phyloP scores from a whole-genome alignment of 2,797 vertebrate species.

The Buphagus erythrorhynchus region DNA sequence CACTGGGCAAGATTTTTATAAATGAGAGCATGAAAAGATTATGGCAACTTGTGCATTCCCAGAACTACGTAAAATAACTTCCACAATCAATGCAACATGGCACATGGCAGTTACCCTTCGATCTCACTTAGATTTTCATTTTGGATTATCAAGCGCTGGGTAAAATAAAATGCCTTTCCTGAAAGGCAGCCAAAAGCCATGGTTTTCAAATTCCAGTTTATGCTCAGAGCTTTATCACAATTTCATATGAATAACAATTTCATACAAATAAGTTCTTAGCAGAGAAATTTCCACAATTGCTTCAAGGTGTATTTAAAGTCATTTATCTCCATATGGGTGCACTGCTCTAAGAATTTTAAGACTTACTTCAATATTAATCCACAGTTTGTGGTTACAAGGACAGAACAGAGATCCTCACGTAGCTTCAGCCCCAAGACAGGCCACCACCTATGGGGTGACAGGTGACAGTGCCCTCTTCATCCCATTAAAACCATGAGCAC shows the following conservation, averaged over 20 bases:
- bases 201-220: neutral
- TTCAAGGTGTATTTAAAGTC: neutral
- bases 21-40: neutral
- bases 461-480: neutral
- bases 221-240: neutral
- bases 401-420: neutral
- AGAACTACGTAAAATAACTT: neutral
- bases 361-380: neutral
- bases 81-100: neutral
- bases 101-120: neutral
- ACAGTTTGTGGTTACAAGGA: neutral
- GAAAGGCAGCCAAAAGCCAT: conserved; percentile 25
- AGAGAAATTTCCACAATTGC: neutral
- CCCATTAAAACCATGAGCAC: neutral
- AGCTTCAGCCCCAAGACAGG: neutral
- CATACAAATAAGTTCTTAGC: neutral
- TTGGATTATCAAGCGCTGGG: neutral
- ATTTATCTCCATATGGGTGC: neutral
- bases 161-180: neutral
- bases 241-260: neutral
- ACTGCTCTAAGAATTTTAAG: neutral
- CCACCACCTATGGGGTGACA: neutral
- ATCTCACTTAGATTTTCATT: neutral
- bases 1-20: neutral
- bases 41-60: neutral